Evolutionary conservation across 2,113 vertebrate species (phyloP).

Genomic region (Ochotona princeps): DNA sequence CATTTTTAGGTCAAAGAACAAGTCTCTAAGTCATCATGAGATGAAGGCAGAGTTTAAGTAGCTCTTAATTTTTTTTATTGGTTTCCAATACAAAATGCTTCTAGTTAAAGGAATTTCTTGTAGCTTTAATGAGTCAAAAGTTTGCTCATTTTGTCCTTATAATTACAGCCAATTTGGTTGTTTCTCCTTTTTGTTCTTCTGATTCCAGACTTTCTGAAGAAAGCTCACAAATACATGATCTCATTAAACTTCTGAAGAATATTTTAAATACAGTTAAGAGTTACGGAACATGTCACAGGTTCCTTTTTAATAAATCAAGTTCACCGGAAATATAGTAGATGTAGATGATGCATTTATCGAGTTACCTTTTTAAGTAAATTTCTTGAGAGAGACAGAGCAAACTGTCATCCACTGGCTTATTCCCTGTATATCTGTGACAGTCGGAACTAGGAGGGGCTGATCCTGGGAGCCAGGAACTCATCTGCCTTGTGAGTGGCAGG

Average conservation of each 20-base stretch:
- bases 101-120: neutral
- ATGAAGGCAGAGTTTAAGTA: neutral
- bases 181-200: neutral
- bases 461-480: too few relatives aligned
- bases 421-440: too few relatives aligned
- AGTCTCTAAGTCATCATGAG: neutral
- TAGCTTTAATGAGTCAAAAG: neutral
- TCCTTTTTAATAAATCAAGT: neutral
- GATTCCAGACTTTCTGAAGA: neutral
- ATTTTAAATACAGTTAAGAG: conserved; percentile 12
- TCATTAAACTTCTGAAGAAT: neutral
- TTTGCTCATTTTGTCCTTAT: neutral
- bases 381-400: too few relatives aligned
- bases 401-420: too few relatives aligned
- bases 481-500: too few relatives aligned
- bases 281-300: neutral
- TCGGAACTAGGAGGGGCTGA: too few relatives aligned
- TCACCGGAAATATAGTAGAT: too few relatives aligned
- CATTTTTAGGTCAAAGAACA: neutral
- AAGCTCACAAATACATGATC: neutral
- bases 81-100: conserved; percentile 28
- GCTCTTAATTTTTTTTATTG: neutral
- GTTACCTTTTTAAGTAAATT: too few relatives aligned
- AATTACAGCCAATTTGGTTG: neutral
- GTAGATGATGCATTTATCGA: too few relatives aligned